Conservation (phyloP, 2,113 vertebrate species). For the Prolemur simus region DNA sequence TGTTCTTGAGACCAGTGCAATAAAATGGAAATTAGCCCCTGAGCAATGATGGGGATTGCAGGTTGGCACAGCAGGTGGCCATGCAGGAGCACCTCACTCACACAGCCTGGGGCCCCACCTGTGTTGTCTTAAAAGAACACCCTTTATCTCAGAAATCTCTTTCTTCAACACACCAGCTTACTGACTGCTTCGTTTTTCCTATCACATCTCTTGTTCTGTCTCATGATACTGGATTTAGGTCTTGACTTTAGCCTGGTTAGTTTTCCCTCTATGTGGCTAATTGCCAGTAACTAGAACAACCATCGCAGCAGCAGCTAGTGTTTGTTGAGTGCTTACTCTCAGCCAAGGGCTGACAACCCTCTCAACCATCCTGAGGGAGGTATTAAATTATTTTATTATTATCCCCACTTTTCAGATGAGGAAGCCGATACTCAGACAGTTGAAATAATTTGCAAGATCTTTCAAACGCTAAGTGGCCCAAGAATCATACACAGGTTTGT, state of each 20-base stretch:
- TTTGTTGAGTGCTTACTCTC: neutral
- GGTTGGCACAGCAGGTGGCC: rapidly evolving
- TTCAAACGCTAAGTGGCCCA: neutral
- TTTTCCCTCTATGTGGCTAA: neutral
- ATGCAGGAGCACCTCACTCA: neutral
- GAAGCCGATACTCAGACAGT: neutral
- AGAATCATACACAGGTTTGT: neutral
- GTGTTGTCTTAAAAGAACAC: neutral
- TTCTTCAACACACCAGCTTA: neutral
- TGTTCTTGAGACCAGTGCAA: too few relatives aligned
- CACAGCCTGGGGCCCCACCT: neutral
- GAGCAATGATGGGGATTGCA: neutral
- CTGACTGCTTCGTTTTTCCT: neutral
- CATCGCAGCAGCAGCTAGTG: rapidly evolving
- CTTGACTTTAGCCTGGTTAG: neutral
- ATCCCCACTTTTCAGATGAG: neutral
- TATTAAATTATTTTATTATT: neutral
- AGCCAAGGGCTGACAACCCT: neutral
- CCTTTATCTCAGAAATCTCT: neutral
- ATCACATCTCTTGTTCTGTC: neutral
- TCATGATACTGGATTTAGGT: neutral
- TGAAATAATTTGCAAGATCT: neutral
- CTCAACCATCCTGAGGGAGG: neutral
- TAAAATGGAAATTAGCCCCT: neutral
- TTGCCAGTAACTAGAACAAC: neutral